Conservation (phyloP, 2,113 vertebrate species). For the Nerophis lumbriciformis region DNA sequence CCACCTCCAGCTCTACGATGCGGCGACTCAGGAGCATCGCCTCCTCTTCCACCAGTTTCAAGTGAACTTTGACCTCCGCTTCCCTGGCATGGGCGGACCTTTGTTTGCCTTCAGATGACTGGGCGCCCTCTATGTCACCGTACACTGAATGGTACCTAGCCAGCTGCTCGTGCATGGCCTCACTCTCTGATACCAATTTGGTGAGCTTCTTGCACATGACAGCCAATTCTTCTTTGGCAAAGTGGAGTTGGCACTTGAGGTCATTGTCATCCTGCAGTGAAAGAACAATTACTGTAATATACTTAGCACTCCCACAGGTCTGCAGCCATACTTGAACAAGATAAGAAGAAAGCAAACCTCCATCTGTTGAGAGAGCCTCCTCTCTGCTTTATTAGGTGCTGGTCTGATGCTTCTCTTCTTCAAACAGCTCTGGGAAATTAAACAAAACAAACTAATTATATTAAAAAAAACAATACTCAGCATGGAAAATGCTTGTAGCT, state of each 20-base stretch:
- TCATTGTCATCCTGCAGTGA: slow-evolving; percentile 87
- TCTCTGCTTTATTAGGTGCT: slow-evolving; percentile 77
- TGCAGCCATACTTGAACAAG: slow-evolving; percentile 2
- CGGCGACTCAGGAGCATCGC: slow-evolving; percentile 91
- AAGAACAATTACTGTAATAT: slow-evolving; percentile 5
- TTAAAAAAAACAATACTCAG: too few species aligned
- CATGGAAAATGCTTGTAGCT: too few species aligned
- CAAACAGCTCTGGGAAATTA: slow-evolving; percentile 77
- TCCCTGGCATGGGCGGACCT: slow-evolving; percentile 79
- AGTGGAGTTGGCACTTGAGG: slow-evolving; percentile 93
- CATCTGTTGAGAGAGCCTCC: slow-evolving; percentile 83
- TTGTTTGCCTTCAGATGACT: slow-evolving; percentile 63
- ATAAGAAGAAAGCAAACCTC: slow-evolving; percentile 37
- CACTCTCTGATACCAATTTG: slow-evolving; percentile 87
- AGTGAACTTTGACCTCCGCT: slow-evolving; percentile 86
- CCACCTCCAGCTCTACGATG: slow-evolving; percentile 94
- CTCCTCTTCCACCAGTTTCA: slow-evolving; percentile 95
- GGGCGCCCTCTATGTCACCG: slow-evolving; percentile 77
- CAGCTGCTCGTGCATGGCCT: slow-evolving; percentile 87
- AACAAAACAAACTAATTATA: slow-evolving; percentile 11
- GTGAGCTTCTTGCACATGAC: slow-evolving; percentile 98
- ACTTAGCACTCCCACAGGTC: background rate
- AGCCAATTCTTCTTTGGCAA: slow-evolving; percentile 93
- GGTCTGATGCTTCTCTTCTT: slow-evolving; percentile 84
- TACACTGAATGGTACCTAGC: slow-evolving; percentile 83